Base-by-base conservation (phyloP, 2,113 vertebrate genomes). In the Columbina picui region DNA sequence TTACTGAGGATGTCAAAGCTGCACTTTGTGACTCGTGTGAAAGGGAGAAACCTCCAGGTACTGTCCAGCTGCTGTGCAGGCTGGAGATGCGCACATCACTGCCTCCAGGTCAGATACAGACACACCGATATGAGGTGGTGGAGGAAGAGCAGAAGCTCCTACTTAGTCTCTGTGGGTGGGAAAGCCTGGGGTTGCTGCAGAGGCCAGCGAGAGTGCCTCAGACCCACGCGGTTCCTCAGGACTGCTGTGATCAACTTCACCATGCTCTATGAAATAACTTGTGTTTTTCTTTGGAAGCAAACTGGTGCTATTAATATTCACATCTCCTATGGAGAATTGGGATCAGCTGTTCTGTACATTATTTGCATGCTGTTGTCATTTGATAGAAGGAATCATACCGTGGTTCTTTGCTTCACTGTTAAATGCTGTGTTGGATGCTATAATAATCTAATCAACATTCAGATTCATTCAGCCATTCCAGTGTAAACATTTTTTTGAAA, bases 381-480 rank as follows among this genome's bases (percentile, higher is more conserved):
- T 95, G 85, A 83, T 93, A 69, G 94, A 93, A 95, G 91, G 76
- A 70, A 94, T 95, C 91, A 49, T 76, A 81, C 94, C 60, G 59
- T 84, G 93, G 76, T 71, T 93, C 83, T 95, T 93, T 85, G 55
- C 94, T 79, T 86, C 36, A 2, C 20, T 57, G 70, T 73, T 96
- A 85, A 96, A 87, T 85, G 87, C 65, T 90, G 57, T 5, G 4
- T 84, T 85, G 75, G 75, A 91, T 76, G 82, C 79, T 93, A 10
- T 91, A 91, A 91, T 82, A 91, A 87, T 92, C 70, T 97, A 83
- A 96, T 96, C 78, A 96, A 30, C 91, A 94, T 91, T 94, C 89
- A 90, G 59, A 85, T 87, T 89, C 70, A 87, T 89, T 94, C 81
- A 93, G 81, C 82, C 77, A 32, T 96, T 85, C 56, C 59, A 90